Conservation (phyloP, 2,888 invertebrate species). For the Glomeris marginata region DNA sequence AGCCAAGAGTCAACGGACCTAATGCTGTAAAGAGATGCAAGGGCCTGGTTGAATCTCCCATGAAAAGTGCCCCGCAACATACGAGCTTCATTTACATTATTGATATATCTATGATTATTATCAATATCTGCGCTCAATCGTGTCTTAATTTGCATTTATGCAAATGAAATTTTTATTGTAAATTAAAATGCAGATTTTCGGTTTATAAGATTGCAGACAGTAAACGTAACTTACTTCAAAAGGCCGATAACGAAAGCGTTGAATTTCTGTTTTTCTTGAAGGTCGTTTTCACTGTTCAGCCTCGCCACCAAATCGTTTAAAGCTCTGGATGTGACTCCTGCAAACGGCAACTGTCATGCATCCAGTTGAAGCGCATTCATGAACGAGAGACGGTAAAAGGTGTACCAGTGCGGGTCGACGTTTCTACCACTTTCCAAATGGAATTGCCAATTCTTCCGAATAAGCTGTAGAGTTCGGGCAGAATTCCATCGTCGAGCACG, state of each 20-base stretch:
- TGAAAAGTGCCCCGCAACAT: no score
- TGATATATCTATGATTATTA: no score
- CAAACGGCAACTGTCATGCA: conserved; percentile 17
- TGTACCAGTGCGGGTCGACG: conserved; percentile 64
- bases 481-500: conserved; percentile 68
- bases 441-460: conserved; percentile 74
- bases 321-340: conserved; percentile 63
- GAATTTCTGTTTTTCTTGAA: conserved; percentile 70
- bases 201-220: background rate
- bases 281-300: conserved; percentile 65
- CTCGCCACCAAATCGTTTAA: conserved; percentile 66
- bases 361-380: no score
- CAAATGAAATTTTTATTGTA: no score
- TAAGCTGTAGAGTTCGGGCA: conserved; percentile 61
- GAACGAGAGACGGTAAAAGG: no score
- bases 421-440: conserved; percentile 80
- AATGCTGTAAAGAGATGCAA: conserved; percentile 41
- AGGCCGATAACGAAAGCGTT: conserved; percentile 77
- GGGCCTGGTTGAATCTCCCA: no score
- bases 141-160: no score
- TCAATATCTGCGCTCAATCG: no score
- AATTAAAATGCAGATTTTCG: no score
- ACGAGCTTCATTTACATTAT: no score
- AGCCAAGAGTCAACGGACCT: conserved; percentile 83
- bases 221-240: conserved; percentile 48